Evolutionary conservation across 1,140 invertebrate genomes (phyloP).

Genomic region (Araneus ventricosus): DNA sequence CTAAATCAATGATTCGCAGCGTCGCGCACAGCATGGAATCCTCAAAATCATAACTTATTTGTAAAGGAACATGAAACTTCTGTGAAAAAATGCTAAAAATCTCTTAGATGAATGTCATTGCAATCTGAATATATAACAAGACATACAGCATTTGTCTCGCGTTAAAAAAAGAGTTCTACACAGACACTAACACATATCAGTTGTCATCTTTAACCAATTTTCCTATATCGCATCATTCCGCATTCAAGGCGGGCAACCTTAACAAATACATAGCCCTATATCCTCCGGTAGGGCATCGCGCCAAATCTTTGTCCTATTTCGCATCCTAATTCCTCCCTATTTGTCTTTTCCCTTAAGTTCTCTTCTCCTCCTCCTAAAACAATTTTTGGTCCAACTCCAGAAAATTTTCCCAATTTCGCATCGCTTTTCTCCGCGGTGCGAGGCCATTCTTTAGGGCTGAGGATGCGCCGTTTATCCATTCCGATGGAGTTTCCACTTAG

Average conservation of each 20-base stretch:
- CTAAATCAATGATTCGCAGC: too few relatives aligned
- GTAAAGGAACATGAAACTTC: too few relatives aligned
- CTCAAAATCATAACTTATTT: too few relatives aligned
- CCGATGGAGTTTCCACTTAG: slow-evolving; percentile 26
- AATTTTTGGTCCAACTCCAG: slow-evolving; percentile 27
- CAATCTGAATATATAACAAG: too few relatives aligned
- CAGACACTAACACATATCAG: too few relatives aligned
- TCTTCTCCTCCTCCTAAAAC: not conserved
- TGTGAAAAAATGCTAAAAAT: too few relatives aligned
- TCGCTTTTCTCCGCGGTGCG: not conserved
- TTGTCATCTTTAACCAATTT: not conserved
- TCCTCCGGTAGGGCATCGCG: not conserved
- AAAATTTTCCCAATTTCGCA: slow-evolving; percentile 30
- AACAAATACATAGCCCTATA: not conserved
- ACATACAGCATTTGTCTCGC: too few relatives aligned
- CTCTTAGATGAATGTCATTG: too few relatives aligned
- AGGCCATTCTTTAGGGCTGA: not conserved
- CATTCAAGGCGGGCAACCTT: not conserved
- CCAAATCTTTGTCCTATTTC: slow-evolving; percentile 33
- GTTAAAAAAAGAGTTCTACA: too few relatives aligned
- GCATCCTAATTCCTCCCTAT: slow-evolving; percentile 26
- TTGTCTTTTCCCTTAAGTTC: not conserved
- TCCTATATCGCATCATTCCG: not conserved
- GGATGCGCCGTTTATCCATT: not conserved
- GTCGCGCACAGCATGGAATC: too few relatives aligned